These are phyloP conservation scores for Pelagia noctiluca DNA, from an alignment of 30 jellyfish, hydroid and myxozoan genomes.

Conservation along the genomic window DNA sequence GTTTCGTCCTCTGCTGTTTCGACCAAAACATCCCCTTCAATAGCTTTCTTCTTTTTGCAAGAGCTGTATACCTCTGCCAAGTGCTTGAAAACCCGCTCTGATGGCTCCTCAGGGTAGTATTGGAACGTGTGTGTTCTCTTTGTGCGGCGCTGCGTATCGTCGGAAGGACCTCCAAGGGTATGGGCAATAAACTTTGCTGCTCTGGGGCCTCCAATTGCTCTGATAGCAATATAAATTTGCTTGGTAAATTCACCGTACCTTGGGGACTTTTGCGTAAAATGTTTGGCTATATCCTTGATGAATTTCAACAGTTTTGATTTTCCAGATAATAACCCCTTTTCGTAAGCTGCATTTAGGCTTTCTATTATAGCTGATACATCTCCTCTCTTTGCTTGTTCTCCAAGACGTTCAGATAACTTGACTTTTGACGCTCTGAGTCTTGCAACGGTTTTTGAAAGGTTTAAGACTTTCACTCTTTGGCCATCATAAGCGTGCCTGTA, in stretches of 20 bases:
- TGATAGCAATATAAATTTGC: conserved; percentile 15
- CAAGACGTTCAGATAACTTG: neutral
- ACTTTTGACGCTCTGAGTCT: neutral
- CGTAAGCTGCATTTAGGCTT: conserved; percentile 8
- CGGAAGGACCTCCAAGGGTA: conserved; percentile 29
- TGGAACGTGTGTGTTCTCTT: conserved; percentile 21
- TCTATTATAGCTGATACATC: conserved; percentile 6
- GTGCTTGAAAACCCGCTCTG: conserved; percentile 31
- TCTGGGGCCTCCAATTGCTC: conserved; percentile 38
- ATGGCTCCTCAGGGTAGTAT: conserved; percentile 40
- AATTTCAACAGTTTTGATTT: conserved; percentile 27
- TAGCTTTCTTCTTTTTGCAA: conserved; percentile 20
- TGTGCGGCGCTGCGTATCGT: conserved; percentile 17
- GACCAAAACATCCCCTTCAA: conserved; percentile 6
- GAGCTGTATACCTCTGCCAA: conserved; percentile 29
- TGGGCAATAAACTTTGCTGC: conserved; percentile 28
- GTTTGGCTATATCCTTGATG: conserved; percentile 20
- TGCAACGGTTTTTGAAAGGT: neutral
- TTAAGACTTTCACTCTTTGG: neutral
- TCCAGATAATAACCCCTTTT: conserved; percentile 27
- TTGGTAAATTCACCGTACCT: conserved; percentile 20
- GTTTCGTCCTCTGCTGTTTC: conserved; percentile 62
- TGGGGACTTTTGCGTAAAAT: conserved; percentile 6
- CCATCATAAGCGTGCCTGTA: neutral
- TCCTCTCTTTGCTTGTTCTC: conserved; percentile 8